Percentiles rank a stretch among this genome's conserved stretches.
These are phyloP conservation scores for Tricholauxania praeusta DNA, from an alignment of 2,888 invertebrate genomes.

Conservation along the genomic window DNA sequence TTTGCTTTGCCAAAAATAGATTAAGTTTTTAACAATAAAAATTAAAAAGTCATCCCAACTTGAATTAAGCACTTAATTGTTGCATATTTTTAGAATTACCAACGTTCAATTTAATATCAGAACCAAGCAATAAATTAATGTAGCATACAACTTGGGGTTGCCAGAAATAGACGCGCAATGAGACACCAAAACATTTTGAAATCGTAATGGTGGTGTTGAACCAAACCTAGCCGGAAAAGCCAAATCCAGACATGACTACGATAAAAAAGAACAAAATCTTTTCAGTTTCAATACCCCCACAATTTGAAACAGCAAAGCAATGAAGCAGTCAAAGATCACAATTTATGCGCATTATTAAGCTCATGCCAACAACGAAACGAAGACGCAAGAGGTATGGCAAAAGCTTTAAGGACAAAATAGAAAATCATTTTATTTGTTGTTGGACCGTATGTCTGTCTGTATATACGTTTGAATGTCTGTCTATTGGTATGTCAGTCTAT, in stretches of 20 bases:
- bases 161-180: too few species aligned
- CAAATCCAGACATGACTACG: background rate
- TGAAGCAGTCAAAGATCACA: constrained; percentile 11
- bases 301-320: too few species aligned
- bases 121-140: constrained; percentile 22
- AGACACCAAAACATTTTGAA: too few species aligned
- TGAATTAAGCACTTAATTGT: constrained; percentile 19
- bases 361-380: background rate
- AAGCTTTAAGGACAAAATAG: constrained; percentile 18
- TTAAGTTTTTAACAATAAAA: background rate
- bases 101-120: constrained; percentile 14
- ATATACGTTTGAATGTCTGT: too few species aligned
- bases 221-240: too few species aligned
- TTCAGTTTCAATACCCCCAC: too few species aligned
- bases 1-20: too few species aligned
- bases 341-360: constrained; percentile 30
- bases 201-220: too few species aligned
- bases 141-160: background rate
- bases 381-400: too few species aligned
- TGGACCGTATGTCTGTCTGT: too few species aligned
- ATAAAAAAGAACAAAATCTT: background rate
- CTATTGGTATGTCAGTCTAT: background rate
- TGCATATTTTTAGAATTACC: constrained; percentile 25
- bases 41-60: background rate
- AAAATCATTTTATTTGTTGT: constrained; percentile 16